Evolutionary conservation across 2,113 vertebrate genomes (phyloP), one percentile per base, ranked within the genome.

Genomic region (Cololabis saira): DNA sequence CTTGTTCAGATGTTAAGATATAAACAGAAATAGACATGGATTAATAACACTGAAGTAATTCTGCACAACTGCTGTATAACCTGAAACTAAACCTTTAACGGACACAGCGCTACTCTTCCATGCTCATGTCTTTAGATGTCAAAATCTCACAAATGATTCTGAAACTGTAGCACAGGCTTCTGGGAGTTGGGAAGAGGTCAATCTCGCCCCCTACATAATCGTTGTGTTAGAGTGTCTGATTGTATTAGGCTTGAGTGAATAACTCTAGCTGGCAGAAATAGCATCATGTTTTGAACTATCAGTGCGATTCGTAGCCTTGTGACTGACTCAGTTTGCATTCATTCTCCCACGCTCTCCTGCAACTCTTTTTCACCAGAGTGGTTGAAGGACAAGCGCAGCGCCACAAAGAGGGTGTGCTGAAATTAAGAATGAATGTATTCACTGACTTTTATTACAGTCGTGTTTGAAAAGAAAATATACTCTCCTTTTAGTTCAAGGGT

Each of bases 211-310:
- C 73, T 64, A 71, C 74, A 83, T 89, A 82, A 82, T 86, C 24
- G 68, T 71, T 83, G 79, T 81, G 88, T 75, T 87, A 81, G 78
- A 88, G 87, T 86, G 84, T 89, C 87, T 86, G 82, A 82, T 88
- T 87, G 76, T 85, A 85, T 90, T 90, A 89, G 59, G 62, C 79
- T 33, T 81, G 85, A 89, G 82, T 86, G 88, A 88, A 84, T 87
- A 90, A 90, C 79, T 81, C 79, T 60, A 52, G 72, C 85, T 74
- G 84, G 83, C 90, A 88, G 87, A 86, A 87, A 84, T 86, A 89
- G 84, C 85, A 86, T 84, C 81, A 76, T 89, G 83, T 88, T 88
- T 86, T 83, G 71, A 85, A 84, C 83, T 63, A 89, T 81, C 77
- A 77, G 82, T 75, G 57, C 74, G 71, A 82, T 82, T 86, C 83